phyloP scores from a whole-genome alignment of 92 coral and sea anemone species.

The Zoanthus solanderi region DNA sequence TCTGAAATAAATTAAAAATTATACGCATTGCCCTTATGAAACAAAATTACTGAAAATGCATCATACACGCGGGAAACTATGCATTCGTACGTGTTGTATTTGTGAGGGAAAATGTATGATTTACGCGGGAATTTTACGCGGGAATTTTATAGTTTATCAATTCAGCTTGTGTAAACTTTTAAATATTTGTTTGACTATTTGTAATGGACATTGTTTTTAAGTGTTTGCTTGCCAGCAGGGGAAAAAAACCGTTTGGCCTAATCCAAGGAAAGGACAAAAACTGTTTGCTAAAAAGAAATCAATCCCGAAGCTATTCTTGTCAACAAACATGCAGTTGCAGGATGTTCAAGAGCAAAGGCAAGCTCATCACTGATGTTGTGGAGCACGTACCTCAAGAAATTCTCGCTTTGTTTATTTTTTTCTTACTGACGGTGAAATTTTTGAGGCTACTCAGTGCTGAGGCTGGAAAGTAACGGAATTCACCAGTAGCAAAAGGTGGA shows the following conservation, averaged over 20 bases:
- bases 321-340: constrained; percentile 39
- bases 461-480: neutral
- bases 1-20: constrained; percentile 43
- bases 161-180: constrained; percentile 22
- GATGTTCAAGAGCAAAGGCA: constrained; percentile 43
- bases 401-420: constrained; percentile 56
- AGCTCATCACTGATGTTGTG: constrained; percentile 53
- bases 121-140: neutral
- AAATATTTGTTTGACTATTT: constrained; percentile 14
- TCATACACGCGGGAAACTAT: constrained; percentile 14
- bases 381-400: constrained; percentile 47
- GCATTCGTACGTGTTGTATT: constrained; percentile 10
- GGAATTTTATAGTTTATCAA: neutral
- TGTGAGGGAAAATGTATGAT: neutral
- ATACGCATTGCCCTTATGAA: constrained; percentile 29
- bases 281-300: constrained; percentile 34
- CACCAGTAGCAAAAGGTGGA: neutral
- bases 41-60: constrained; percentile 9
- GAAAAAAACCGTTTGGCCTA: constrained; percentile 25
- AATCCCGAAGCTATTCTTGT: constrained; percentile 7
- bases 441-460: neutral
- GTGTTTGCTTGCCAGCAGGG: constrained; percentile 42
- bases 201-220: constrained; percentile 23
- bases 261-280: constrained; percentile 42
- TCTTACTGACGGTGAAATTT: neutral